Percentiles rank a stretch among this genome's conserved stretches.
Evolutionary conservation across 2,888 invertebrate genomes (phyloP).

Genomic region (Zaprionus lineosus): DNA sequence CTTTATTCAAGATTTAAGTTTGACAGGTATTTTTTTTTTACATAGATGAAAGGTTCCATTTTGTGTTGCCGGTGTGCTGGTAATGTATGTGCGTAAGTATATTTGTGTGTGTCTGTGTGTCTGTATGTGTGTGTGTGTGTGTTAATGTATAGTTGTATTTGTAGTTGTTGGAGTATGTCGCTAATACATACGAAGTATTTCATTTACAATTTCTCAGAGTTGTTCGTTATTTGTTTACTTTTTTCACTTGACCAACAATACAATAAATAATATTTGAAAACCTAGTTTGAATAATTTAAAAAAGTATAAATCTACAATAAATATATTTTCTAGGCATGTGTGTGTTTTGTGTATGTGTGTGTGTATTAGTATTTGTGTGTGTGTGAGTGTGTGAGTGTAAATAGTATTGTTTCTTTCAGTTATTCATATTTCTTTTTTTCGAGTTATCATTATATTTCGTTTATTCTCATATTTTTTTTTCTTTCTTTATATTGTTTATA

Average conservation of each 20-base stretch:
- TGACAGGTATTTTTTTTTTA: slow-evolving; percentile 11
- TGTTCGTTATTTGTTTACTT: too few relatives aligned
- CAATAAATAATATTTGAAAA: too few relatives aligned
- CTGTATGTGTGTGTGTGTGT: slow-evolving; percentile 23
- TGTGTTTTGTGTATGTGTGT: slow-evolving; percentile 27
- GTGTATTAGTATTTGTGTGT: slow-evolving; percentile 30
- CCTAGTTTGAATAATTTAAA: slow-evolving; percentile 49
- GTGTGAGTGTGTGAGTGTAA: too few relatives aligned
- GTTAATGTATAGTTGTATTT: slow-evolving; percentile 10
- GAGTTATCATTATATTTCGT: background rate
- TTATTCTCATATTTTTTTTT: slow-evolving; percentile 13
- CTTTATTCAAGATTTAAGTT: too few relatives aligned
- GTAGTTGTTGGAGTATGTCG: too few relatives aligned
- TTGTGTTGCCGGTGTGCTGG: slow-evolving; percentile 14
- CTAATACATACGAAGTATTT: too few relatives aligned
- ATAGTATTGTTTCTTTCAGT: slow-evolving; percentile 18
- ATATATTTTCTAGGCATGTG: slow-evolving; percentile 33
- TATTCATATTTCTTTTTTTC: slow-evolving; percentile 10
- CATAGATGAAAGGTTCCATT: slow-evolving; percentile 16
- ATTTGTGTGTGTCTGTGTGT: slow-evolving; percentile 4
- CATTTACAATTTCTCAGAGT: too few relatives aligned
- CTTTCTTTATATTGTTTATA: slow-evolving; percentile 27
- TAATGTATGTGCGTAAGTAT: slow-evolving; percentile 33
- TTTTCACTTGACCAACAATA: too few relatives aligned
- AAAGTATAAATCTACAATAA: slow-evolving; percentile 34